Percentiles rank a stretch among this genome's conserved stretches.
Evolutionary conservation across 2,113 vertebrate genomes (phyloP).

Genomic region (Amphilophus citrinellus): DNA sequence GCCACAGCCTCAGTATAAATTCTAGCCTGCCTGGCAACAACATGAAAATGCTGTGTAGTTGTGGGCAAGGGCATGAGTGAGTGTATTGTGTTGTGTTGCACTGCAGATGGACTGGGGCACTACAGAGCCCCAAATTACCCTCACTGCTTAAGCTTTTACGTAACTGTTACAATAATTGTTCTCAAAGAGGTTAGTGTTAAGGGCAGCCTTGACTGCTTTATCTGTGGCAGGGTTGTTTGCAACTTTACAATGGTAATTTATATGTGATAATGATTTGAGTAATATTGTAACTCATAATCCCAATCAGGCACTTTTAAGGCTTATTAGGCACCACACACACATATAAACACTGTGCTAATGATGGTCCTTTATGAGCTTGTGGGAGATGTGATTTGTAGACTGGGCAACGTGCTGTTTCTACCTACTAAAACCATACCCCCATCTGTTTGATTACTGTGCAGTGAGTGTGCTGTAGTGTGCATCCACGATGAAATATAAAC

Average conservation of each 20-base stretch:
- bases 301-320: conserved; percentile 46
- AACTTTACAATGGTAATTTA: conserved; percentile 58
- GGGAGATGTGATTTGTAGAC: conserved; percentile 58
- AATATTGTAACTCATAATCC: conserved; percentile 53
- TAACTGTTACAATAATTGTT: conserved; percentile 54
- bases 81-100: conserved; percentile 34
- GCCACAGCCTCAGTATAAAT: conserved; percentile 50
- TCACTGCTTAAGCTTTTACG: conserved; percentile 48
- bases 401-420: conserved; percentile 28
- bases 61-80: conserved; percentile 30
- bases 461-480: background rate
- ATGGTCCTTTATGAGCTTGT: conserved; percentile 56
- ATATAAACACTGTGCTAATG: conserved; percentile 37
- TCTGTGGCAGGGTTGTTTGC: conserved; percentile 38
- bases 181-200: conserved; percentile 38
- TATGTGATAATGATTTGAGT: conserved; percentile 47
- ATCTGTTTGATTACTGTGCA: conserved; percentile 32
- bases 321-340: conserved; percentile 50
- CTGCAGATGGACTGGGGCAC: conserved; percentile 25
- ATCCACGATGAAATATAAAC: background rate
- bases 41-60: conserved; percentile 34
- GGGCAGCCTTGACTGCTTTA: conserved; percentile 35
- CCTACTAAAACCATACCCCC: conserved; percentile 12
- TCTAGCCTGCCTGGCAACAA: conserved; percentile 43
- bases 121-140: conserved; percentile 37